Evolutionary conservation across 2,113 vertebrate species (phyloP).

Genomic region (Picathartes gymnocephalus): DNA sequence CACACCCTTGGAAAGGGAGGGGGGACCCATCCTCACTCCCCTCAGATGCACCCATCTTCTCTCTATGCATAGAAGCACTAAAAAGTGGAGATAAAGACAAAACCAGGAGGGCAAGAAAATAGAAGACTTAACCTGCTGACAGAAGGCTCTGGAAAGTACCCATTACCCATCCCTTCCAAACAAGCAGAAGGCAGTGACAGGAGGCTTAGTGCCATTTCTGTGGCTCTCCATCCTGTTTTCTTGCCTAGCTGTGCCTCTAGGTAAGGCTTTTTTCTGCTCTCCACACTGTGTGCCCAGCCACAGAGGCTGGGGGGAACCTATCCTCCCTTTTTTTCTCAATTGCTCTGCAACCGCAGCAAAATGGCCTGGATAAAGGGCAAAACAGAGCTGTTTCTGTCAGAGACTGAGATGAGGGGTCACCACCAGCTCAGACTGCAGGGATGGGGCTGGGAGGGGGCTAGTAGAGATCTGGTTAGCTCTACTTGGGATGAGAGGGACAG

Average conservation of each 20-base stretch:
- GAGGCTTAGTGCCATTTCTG: neutral
- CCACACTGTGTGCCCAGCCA: fast-evolving
- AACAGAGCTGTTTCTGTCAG: neutral
- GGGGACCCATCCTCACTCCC: neutral
- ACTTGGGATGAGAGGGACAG: neutral
- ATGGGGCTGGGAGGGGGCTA: neutral
- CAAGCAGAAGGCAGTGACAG: neutral
- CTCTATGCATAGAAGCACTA: neutral
- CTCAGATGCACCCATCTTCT: neutral
- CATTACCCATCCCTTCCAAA: fast-evolving
- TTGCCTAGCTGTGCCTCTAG: neutral
- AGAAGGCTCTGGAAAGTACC: neutral
- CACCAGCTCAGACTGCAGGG: neutral
- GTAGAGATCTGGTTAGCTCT: neutral
- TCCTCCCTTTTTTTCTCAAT: neutral
- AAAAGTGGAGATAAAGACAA: neutral
- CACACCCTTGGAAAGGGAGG: neutral
- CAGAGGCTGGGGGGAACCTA: neutral
- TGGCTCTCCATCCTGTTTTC: neutral
- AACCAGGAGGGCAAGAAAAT: neutral
- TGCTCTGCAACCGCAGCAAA: neutral
- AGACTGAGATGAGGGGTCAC: neutral
- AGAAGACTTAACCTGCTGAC: neutral
- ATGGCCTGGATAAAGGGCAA: neutral
- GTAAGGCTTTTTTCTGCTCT: neutral